These are phyloP conservation scores for Zygogramma bicolorata DNA, from an alignment of 2,888 invertebrate genomes.

Conservation along the genomic window DNA sequence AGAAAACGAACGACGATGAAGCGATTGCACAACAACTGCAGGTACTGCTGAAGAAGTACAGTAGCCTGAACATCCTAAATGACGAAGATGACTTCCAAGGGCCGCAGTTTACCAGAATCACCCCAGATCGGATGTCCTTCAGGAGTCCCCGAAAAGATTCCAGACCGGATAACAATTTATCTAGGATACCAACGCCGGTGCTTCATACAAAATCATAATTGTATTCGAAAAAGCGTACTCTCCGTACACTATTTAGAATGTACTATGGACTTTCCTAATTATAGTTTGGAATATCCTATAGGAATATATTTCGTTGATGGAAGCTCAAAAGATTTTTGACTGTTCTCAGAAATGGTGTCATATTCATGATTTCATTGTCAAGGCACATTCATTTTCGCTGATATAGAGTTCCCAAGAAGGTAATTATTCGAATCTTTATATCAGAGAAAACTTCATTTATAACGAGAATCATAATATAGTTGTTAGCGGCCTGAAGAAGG, in stretches of 20 bases:
- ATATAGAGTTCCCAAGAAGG: no score
- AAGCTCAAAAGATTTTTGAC: not conserved
- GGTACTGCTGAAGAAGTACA: constrained; percentile 74
- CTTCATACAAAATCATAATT: constrained; percentile 39
- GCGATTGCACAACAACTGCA: constrained; percentile 82
- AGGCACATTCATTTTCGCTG: no score
- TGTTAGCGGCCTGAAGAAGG: no score
- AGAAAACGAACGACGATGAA: constrained; percentile 76
- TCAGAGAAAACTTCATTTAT: no score
- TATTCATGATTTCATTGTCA: no score
- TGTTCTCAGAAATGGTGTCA: no score
- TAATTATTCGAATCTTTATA: no score
- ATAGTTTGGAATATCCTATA: not conserved
- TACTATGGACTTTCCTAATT: not conserved
- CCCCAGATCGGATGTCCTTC: constrained; percentile 52
- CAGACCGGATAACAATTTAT: constrained; percentile 67
- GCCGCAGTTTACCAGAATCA: constrained; percentile 38
- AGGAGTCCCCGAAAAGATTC: constrained; percentile 70
- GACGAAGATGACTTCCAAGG: constrained; percentile 69
- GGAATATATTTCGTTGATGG: not conserved
- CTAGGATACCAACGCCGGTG: constrained; percentile 69
- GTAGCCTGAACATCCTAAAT: constrained; percentile 71
- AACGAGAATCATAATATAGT: no score
- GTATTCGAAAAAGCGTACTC: not conserved
- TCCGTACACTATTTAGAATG: not conserved